Evolutionary conservation across 1,140 invertebrate genomes (phyloP).

Genomic region (Sinonovacula constricta): DNA sequence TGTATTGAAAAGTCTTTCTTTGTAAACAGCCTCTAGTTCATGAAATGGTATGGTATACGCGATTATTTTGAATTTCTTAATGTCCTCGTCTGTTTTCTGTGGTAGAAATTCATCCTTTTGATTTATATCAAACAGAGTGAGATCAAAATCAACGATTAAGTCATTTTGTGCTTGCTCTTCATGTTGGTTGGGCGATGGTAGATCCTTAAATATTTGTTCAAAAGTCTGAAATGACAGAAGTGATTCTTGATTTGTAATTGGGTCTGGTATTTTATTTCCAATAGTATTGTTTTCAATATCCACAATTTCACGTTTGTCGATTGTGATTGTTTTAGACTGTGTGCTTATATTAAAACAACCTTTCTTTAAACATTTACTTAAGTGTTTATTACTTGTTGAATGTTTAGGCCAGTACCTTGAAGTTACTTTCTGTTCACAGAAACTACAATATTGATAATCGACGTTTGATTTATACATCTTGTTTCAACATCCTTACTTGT

Average conservation of each 20-base stretch:
- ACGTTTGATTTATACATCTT: not conserved
- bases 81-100: not conserved
- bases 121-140: not conserved
- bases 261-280: not conserved
- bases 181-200: not conserved
- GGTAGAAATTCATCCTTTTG: not conserved
- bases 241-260: not conserved
- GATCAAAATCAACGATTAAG: not conserved
- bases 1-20: not conserved
- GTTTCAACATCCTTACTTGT: no score
- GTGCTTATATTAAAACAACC: not conserved
- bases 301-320: not conserved
- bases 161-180: not conserved
- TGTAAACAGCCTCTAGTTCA: not conserved
- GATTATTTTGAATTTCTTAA: not conserved
- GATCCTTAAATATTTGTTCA: not conserved
- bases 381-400: not conserved
- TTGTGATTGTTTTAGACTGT: not conserved
- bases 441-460: not conserved
- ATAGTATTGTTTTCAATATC: not conserved
- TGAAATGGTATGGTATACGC: not conserved
- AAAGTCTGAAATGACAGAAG: not conserved
- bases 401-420: not conserved
- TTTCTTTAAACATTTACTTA: not conserved
- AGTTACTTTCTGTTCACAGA: not conserved